Conservation (phyloP, 1,140 invertebrate species). For the Pseudomyrmex dendroicus region DNA sequence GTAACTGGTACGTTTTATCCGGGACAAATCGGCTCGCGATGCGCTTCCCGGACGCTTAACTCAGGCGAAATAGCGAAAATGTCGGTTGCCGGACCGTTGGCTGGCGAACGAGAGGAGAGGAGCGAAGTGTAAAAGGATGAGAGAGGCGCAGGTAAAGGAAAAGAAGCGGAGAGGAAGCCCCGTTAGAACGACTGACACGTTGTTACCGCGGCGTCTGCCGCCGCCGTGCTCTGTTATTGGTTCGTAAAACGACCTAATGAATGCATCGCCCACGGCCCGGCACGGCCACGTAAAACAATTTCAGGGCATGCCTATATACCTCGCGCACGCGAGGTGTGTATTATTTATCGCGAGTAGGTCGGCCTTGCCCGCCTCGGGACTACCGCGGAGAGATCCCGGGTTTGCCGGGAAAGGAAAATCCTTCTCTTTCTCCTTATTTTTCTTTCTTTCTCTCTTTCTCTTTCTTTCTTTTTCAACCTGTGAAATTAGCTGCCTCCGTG, state of each 20-base stretch:
- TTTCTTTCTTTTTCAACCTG: neutral
- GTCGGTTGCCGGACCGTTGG: conserved; percentile 44
- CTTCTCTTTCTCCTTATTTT: neutral
- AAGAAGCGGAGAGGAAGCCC: conserved; percentile 73
- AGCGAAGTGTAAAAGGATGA: neutral
- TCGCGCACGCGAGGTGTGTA: conserved; percentile 57
- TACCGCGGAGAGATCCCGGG: neutral
- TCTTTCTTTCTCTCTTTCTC: neutral
- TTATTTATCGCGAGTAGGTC: conserved; percentile 78
- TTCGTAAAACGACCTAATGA: conserved; percentile 84
- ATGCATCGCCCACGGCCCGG: conserved; percentile 80
- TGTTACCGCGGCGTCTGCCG: conserved; percentile 79
- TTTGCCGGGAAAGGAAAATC: neutral
- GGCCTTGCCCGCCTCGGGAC: conserved; percentile 50
- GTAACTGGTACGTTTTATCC: conserved; percentile 39
- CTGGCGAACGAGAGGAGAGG: conserved; percentile 14
- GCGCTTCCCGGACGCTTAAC: conserved; percentile 48
- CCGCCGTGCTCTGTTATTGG: conserved; percentile 79
- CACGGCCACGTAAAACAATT: conserved; percentile 76
- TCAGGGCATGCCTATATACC: conserved; percentile 67
- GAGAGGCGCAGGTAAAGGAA: conserved; percentile 19
- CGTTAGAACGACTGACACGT: conserved; percentile 84
- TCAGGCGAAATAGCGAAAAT: conserved; percentile 55
- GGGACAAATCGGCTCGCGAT: conserved; percentile 26
- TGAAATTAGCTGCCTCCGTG: conserved; percentile 58